These are phyloP conservation scores for Ctenosaura bakeri DNA, from an alignment of 2,797 vertebrate genomes.

Conservation along the genomic window DNA sequence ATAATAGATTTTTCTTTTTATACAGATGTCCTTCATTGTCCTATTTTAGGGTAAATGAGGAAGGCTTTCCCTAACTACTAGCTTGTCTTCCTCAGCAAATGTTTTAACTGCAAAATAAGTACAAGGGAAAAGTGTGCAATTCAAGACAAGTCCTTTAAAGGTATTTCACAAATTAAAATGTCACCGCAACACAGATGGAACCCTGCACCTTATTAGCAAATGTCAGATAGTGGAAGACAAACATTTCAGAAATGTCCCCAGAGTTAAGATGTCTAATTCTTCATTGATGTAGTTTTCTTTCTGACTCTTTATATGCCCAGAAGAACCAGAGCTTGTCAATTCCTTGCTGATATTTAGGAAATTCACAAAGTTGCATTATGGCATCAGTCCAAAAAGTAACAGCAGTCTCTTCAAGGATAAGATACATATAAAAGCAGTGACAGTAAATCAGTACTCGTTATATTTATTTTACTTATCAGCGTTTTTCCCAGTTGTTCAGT, in stretches of 20 bases:
- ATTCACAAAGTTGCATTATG: neutral
- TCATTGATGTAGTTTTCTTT: neutral
- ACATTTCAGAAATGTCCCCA: neutral
- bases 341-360: neutral
- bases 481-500: slow-evolving; percentile 3
- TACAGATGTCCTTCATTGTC: neutral
- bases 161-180: neutral
- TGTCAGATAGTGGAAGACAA: neutral
- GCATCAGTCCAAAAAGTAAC: neutral
- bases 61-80: too few relatives aligned
- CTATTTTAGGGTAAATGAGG: neutral
- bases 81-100: neutral
- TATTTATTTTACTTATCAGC: neutral
- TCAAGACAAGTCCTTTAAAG: too few relatives aligned
- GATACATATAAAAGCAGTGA: slow-evolving; percentile 16
- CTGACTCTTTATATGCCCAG: neutral
- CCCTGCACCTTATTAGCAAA: neutral
- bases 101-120: neutral
- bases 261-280: neutral
- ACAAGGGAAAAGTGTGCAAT: neutral
- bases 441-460: slow-evolving; percentile 1
- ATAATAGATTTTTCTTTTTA: neutral
- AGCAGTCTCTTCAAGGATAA: slow-evolving; percentile 14
- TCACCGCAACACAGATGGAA: neutral
- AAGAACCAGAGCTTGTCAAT: neutral